Evolutionary conservation across 2,888 invertebrate genomes (phyloP).

Genomic region (Phyllotreta striolata): DNA sequence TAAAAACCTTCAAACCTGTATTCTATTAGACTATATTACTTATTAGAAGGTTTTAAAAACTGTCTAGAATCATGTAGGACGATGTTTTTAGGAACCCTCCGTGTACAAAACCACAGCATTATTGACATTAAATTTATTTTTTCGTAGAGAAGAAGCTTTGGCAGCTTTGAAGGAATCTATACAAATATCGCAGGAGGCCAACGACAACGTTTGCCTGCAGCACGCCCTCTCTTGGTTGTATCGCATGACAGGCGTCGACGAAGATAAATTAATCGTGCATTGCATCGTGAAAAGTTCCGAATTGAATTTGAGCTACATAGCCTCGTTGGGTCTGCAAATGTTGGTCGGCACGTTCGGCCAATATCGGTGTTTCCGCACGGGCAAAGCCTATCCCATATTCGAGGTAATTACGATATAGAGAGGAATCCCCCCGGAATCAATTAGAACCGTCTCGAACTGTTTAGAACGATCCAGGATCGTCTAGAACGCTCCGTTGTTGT

Average conservation of each 20-base stretch:
- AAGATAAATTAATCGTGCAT: constrained; percentile 71
- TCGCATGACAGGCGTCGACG: constrained; percentile 65
- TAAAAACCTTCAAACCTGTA: too few species aligned
- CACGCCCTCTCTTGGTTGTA: constrained; percentile 86
- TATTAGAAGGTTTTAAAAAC: too few species aligned
- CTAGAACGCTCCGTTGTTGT: too few species aligned
- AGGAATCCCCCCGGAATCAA: too few species aligned
- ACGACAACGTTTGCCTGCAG: constrained; percentile 85
- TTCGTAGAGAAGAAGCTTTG: constrained; percentile 75
- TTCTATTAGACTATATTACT: too few species aligned
- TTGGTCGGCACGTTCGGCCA: constrained; percentile 83
- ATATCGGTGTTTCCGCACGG: constrained; percentile 74
- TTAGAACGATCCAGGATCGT: too few species aligned
- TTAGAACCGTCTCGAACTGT: too few species aligned
- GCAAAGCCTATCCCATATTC: constrained; percentile 72
- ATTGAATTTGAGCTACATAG: constrained; percentile 73
- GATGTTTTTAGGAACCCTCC: too few species aligned
- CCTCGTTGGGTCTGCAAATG: constrained; percentile 77
- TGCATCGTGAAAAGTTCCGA: constrained; percentile 75
- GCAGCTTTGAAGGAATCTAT: constrained; percentile 87
- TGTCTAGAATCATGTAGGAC: too few species aligned
- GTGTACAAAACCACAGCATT: too few species aligned
- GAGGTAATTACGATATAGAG: too few species aligned
- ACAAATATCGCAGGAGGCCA: constrained; percentile 86
- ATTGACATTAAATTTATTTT: constrained; percentile 1